phyloP scores from a whole-genome alignment of 2,113 vertebrate species.

The Anguilla japonica region DNA sequence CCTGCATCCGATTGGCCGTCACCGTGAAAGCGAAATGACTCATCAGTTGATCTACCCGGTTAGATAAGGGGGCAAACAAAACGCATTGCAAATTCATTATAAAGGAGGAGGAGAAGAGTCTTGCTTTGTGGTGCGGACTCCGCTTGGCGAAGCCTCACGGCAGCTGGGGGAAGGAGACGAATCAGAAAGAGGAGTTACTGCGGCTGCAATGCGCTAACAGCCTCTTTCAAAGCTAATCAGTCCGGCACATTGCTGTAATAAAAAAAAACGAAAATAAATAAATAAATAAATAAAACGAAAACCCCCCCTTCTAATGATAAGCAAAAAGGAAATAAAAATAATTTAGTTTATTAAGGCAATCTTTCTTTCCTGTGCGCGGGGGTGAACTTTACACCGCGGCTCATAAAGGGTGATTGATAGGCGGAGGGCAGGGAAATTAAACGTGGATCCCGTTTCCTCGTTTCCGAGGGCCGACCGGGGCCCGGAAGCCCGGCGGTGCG shows the following conservation, averaged over 20 bases:
- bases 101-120: no score
- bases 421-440: neutral
- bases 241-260: neutral
- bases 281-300: neutral
- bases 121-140: neutral
- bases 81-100: no score
- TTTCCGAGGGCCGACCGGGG: neutral
- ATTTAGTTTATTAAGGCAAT: conserved; percentile 3
- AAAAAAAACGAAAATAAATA: neutral
- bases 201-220: neutral
- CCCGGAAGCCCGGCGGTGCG: neutral
- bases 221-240: conserved; percentile 20
- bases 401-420: conserved; percentile 9
- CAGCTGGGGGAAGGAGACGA: neutral
- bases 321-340: conserved; percentile 9
- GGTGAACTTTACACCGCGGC: conserved; percentile 7
- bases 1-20: no score
- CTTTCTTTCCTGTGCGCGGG: neutral
- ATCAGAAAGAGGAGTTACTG: neutral
- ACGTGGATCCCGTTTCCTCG: neutral
- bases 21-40: no score
- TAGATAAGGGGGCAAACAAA: no score
- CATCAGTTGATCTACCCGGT: no score
- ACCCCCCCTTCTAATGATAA: neutral
- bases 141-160: neutral